phyloP scores from a whole-genome alignment of 2,888 invertebrate genomes.

The Zhengitettix transpicula region DNA sequence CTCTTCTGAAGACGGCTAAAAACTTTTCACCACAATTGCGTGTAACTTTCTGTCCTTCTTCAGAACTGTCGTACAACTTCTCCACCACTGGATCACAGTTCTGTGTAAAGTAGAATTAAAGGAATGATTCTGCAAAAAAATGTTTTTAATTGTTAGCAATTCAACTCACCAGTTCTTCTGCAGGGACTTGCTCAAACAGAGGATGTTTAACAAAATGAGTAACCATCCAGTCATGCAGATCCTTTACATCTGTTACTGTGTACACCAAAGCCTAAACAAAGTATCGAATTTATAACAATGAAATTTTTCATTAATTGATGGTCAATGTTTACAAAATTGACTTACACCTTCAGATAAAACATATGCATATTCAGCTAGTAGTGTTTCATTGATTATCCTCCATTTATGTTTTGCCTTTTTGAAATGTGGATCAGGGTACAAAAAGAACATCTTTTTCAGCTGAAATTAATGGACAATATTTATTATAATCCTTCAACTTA shows the following conservation, averaged over 20 bases:
- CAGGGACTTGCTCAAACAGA: constrained; percentile 57
- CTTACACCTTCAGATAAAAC: constrained; percentile 65
- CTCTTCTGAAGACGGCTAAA: constrained; percentile 72
- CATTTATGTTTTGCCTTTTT: constrained; percentile 98
- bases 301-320: not conserved
- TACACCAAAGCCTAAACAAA: constrained; percentile 66
- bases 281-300: not conserved
- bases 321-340: constrained; percentile 9
- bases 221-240: constrained; percentile 95
- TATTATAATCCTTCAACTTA: not conserved
- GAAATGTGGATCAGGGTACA: constrained; percentile 99
- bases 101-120: constrained; percentile 29
- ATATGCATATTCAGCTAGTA: constrained; percentile 95
- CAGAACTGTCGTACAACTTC: constrained; percentile 80
- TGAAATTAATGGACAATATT: constrained; percentile 32
- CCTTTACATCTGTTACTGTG: constrained; percentile 94
- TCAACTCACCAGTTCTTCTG: constrained; percentile 55
- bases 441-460: constrained; percentile 92
- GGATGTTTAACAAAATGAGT: constrained; percentile 81
- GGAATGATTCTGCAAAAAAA: not conserved
- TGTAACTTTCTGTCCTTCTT: constrained; percentile 96
- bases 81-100: constrained; percentile 69
- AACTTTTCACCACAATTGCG: constrained; percentile 89
- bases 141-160: not conserved
- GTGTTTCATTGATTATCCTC: constrained; percentile 87